Evolutionary conservation across 2,797 vertebrate genomes (phyloP).

Genomic region (Sitta carolinensis): DNA sequence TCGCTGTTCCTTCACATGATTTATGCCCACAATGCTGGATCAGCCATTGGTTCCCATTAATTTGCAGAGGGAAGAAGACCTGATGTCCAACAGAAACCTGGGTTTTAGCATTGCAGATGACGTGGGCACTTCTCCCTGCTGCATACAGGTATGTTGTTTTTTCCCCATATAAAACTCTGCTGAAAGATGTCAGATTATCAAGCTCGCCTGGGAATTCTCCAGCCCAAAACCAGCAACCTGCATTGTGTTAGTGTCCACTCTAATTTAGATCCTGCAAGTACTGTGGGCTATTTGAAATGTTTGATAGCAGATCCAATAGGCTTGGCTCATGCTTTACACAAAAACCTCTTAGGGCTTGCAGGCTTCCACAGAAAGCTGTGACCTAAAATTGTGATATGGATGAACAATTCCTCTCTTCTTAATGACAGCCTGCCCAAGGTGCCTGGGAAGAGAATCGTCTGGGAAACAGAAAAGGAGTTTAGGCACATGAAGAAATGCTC

Average conservation of each 20-base stretch:
- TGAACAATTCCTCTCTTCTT: neutral
- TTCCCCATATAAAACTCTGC: constrained; percentile 13
- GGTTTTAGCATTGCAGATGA: constrained; percentile 18
- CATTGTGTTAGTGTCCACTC: constrained; percentile 72
- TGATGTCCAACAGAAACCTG: constrained; percentile 9
- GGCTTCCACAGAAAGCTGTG: neutral
- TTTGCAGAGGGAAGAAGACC: constrained; percentile 62
- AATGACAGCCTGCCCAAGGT: neutral
- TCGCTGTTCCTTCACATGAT: constrained; percentile 76
- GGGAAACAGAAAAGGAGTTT: neutral
- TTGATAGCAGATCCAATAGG: neutral
- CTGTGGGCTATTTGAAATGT: neutral
- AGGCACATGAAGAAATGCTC: neutral
- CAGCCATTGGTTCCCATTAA: constrained; percentile 68
- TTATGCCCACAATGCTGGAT: constrained; percentile 70
- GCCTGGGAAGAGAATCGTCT: neutral
- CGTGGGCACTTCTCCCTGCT: neutral
- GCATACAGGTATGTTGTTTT: neutral
- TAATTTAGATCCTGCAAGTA: constrained; percentile 77
- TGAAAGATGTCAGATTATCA: constrained; percentile 62
- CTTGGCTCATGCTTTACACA: neutral
- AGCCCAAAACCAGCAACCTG: constrained; percentile 47
- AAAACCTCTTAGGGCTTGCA: neutral
- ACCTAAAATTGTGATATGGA: neutral
- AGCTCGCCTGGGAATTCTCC: constrained; percentile 45